Evolutionary conservation across 1,140 invertebrate genomes (phyloP).

Genomic region (Scylla paramamosain): DNA sequence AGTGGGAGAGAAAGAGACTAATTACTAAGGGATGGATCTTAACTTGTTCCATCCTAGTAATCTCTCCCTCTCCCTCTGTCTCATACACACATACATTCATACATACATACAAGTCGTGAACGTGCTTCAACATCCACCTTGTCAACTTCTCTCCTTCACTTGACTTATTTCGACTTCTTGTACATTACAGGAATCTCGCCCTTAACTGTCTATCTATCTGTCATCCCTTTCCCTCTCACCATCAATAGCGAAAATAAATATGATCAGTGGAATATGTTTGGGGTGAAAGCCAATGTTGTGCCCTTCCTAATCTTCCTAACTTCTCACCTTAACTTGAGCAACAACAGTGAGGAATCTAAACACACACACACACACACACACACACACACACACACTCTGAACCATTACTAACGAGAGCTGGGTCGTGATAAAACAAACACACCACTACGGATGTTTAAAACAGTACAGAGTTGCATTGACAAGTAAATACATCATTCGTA

Average conservation of each 20-base stretch:
- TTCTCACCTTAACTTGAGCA: background rate
- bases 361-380: no score
- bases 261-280: background rate
- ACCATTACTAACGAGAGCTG: background rate
- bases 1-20: no score
- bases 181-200: background rate
- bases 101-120: no score
- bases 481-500: background rate
- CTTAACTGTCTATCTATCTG: background rate
- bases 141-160: background rate
- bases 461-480: background rate
- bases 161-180: background rate
- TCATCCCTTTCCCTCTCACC: background rate
- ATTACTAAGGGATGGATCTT: no score
- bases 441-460: no score
- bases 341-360: background rate
- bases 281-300: background rate
- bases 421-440: background rate
- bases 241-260: background rate
- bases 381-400: no score
- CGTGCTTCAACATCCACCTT: no score
- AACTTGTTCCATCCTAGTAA: no score
- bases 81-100: no score
- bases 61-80: no score
- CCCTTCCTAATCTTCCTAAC: background rate